Evolutionary conservation across 2,113 vertebrate species (phyloP).

Genomic region (Lophius piscatorius): DNA sequence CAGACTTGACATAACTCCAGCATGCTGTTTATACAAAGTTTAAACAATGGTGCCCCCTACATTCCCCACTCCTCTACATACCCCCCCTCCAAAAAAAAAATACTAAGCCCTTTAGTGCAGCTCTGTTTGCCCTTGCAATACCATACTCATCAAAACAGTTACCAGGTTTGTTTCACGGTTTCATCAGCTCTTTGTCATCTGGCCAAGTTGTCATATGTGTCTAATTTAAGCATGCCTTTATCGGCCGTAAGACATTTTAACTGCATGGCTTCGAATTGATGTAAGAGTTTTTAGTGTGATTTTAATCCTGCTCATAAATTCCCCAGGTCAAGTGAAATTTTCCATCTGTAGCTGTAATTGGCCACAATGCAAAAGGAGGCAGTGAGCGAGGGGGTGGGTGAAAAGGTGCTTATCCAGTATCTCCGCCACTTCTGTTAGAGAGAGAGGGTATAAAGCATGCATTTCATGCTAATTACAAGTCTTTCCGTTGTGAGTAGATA

Average conservation of each 20-base stretch:
- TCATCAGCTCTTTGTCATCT: slow-evolving; percentile 79
- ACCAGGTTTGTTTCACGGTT: slow-evolving; percentile 73
- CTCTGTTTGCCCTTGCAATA: slow-evolving; percentile 61
- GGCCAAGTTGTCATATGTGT: slow-evolving; percentile 77
- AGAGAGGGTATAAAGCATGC: slow-evolving; percentile 57
- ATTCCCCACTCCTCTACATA: slow-evolving; percentile 5
- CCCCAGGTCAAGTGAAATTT: slow-evolving; percentile 64
- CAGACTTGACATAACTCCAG: slow-evolving; percentile 44
- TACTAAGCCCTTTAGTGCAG: slow-evolving; percentile 48
- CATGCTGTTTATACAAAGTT: slow-evolving; percentile 43
- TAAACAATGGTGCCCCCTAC: slow-evolving; percentile 42
- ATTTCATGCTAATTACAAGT: slow-evolving; percentile 65
- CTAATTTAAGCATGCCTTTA: slow-evolving; percentile 79
- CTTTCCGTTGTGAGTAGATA: slow-evolving; percentile 58
- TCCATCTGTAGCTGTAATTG: slow-evolving; percentile 72
- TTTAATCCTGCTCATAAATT: slow-evolving; percentile 62
- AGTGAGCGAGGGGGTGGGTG: slow-evolving; percentile 26
- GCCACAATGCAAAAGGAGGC: slow-evolving; percentile 59
- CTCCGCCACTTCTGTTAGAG: slow-evolving; percentile 48
- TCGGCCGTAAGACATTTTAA: slow-evolving; percentile 67
- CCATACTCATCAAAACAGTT: slow-evolving; percentile 67
- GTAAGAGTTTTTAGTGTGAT: slow-evolving; percentile 41
- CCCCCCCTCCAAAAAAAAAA: slow-evolving; percentile 42
- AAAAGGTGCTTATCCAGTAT: slow-evolving; percentile 62
- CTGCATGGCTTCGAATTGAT: slow-evolving; percentile 56